Evolutionary conservation across 1,140 invertebrate species (phyloP).

Genomic region (Aleiodes sp.): DNA sequence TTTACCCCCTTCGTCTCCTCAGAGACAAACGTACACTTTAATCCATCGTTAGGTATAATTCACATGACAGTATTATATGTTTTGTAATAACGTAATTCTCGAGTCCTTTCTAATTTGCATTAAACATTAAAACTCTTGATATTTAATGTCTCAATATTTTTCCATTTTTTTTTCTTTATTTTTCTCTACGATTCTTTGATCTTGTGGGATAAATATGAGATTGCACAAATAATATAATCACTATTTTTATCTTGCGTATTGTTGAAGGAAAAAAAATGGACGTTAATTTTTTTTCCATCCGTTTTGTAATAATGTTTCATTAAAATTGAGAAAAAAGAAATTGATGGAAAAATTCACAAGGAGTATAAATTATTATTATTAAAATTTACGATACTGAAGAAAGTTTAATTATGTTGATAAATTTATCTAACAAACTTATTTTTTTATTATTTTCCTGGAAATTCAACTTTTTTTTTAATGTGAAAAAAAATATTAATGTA

Average conservation of each 20-base stretch:
- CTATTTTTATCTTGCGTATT: background rate
- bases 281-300: too few species aligned
- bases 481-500: background rate
- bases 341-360: too few species aligned
- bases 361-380: too few species aligned
- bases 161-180: background rate
- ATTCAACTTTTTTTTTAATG: background rate
- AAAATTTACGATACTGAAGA: too few species aligned
- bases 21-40: constrained; percentile 13
- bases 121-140: background rate
- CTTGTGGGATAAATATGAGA: background rate
- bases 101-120: constrained; percentile 13
- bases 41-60: constrained; percentile 19
- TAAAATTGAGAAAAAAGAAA: too few species aligned
- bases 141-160: constrained; percentile 14
- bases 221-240: background rate
- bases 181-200: too few species aligned
- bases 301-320: too few species aligned
- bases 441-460: too few species aligned
- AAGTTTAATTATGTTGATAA: too few species aligned
- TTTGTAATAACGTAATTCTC: constrained; percentile 11
- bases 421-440: too few species aligned
- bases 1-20: background rate
- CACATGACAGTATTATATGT: constrained; percentile 12
- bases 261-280: too few species aligned